Evolutionary conservation across 2,888 invertebrate genomes (phyloP).

Genomic region (Nomada ruficornis): DNA sequence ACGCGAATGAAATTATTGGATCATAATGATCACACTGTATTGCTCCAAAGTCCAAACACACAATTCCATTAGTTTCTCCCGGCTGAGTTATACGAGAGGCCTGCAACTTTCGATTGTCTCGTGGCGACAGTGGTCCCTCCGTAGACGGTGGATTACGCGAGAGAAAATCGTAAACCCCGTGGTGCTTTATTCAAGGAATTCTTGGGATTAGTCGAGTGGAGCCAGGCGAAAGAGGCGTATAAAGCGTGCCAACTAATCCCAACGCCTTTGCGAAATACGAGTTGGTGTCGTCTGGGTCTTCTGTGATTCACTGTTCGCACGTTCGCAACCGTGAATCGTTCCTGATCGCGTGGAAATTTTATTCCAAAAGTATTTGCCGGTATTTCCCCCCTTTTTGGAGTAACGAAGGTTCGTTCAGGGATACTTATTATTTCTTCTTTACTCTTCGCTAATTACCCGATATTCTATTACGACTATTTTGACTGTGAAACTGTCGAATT

Average conservation of each 20-base stretch:
- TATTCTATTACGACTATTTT: too few species aligned
- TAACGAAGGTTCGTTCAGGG: too few species aligned
- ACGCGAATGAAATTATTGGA: constrained; percentile 21
- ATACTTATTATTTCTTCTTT: too few species aligned
- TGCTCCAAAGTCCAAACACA: background rate
- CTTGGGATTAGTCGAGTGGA: constrained; percentile 24
- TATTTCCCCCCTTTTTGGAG: background rate
- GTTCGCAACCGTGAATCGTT: constrained; percentile 17
- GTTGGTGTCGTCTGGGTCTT: constrained; percentile 23
- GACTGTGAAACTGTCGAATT: too few species aligned
- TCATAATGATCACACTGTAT: constrained; percentile 17
- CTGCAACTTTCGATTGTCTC: constrained; percentile 31
- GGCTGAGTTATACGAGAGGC: background rate
- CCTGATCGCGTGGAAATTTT: constrained; percentile 15
- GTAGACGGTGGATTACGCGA: constrained; percentile 33
- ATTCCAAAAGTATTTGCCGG: background rate
- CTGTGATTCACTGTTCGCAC: constrained; percentile 48
- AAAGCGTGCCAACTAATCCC: constrained; percentile 57
- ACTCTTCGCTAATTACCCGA: too few species aligned
- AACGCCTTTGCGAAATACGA: constrained; percentile 56
- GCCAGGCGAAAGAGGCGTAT: constrained; percentile 19
- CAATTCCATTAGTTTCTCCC: constrained; percentile 28
- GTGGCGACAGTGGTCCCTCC: constrained; percentile 1
- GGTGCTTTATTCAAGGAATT: constrained; percentile 48
- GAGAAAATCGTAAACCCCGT: constrained; percentile 44